These are phyloP conservation scores for Gymnoscopelus braueri DNA, from an alignment of 2,797 vertebrate species.

Conservation along the genomic window DNA sequence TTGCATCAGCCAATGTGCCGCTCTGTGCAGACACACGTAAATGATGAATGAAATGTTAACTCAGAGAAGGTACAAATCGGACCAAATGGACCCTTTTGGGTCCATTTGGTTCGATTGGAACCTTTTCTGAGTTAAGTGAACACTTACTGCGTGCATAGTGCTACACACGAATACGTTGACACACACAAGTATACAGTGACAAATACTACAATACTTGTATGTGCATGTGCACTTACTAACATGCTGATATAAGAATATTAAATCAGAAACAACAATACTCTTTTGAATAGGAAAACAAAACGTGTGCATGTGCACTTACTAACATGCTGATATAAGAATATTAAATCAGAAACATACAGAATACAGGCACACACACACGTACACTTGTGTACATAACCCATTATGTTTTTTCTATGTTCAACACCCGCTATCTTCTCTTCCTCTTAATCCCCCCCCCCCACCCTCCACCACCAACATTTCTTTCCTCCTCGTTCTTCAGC, in stretches of 20 bases:
- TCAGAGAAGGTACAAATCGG: too few species aligned
- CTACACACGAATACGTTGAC: too few species aligned
- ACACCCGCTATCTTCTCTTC: constrained; percentile 24
- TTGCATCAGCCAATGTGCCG: constrained; percentile 68
- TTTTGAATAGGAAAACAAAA: too few species aligned
- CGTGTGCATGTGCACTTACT: too few species aligned
- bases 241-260: neutral
- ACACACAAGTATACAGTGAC: too few species aligned
- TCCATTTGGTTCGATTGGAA: too few species aligned
- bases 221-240: too few species aligned
- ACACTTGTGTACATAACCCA: neutral
- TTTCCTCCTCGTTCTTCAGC: constrained; percentile 19
- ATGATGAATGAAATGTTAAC: too few species aligned
- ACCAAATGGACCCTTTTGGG: too few species aligned
- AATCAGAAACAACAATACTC: constrained; percentile 6
- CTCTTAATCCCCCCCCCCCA: neutral
- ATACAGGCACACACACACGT: neutral
- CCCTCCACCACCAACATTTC: neutral
- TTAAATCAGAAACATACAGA: constrained; percentile 13
- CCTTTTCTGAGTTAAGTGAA: neutral
- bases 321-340: too few species aligned
- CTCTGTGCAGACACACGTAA: neutral
- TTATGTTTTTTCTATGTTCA: constrained; percentile 24
- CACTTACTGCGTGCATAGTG: too few species aligned
- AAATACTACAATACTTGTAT: neutral